Percentiles rank a stretch among this genome's conserved stretches.
These are phyloP conservation scores for Halyomorpha halys DNA, from an alignment of 1,140 invertebrate species.

Conservation along the genomic window DNA sequence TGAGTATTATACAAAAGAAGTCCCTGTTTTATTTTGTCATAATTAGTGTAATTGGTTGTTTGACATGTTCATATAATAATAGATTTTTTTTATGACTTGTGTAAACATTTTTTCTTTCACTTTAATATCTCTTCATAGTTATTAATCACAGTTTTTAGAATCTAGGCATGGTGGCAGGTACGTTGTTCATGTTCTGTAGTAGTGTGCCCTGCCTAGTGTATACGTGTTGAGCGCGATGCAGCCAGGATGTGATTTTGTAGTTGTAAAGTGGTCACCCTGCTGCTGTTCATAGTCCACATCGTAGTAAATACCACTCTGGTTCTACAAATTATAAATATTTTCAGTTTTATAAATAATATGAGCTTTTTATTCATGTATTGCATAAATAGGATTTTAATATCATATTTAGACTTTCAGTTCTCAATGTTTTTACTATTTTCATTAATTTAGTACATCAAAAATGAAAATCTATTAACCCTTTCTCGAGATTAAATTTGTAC, in stretches of 20 bases:
- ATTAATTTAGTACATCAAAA: too few species aligned
- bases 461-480: too few species aligned
- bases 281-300: slow-evolving; percentile 72
- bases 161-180: background rate
- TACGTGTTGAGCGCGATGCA: slow-evolving; percentile 61
- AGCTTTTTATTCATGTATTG: too few species aligned
- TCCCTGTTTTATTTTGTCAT: background rate
- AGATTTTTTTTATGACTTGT: background rate
- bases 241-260: slow-evolving; percentile 35
- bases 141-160: slow-evolving; percentile 2
- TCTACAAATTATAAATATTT: slow-evolving; percentile 39
- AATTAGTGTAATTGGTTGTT: background rate
- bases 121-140: background rate
- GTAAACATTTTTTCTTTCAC: background rate
- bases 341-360: too few species aligned
- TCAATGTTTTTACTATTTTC: too few species aligned
- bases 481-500: too few species aligned
- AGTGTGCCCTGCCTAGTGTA: slow-evolving; percentile 35
- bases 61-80: background rate
- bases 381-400: too few species aligned
- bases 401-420: too few species aligned
- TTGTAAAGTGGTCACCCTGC: slow-evolving; percentile 47
- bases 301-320: slow-evolving; percentile 78
- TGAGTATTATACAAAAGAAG: background rate
- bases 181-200: slow-evolving; percentile 27